Percentiles rank a stretch among this genome's conserved stretches.
Conservation (phyloP, 1,140 invertebrate species). For the Apis florea region DNA sequence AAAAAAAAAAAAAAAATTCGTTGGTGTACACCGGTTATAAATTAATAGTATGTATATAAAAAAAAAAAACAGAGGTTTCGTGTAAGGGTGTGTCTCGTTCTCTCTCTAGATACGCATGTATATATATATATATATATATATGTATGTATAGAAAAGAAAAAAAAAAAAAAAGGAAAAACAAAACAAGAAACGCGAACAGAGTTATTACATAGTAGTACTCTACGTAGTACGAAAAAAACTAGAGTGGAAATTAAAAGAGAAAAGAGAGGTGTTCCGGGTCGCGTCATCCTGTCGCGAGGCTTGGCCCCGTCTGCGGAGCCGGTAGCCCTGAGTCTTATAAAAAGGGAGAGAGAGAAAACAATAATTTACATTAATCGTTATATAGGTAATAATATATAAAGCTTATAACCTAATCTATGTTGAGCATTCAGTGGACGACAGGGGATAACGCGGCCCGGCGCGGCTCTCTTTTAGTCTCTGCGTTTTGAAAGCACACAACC, state of each 20-base stretch:
- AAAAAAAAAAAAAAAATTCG: background rate
- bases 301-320: conserved; percentile 28
- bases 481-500: conserved; percentile 54
- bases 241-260: conserved; percentile 9
- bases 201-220: background rate
- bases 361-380: conserved; percentile 73
- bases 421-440: conserved; percentile 75
- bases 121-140: no score
- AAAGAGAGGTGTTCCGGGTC: conserved; percentile 42
- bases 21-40: conserved; percentile 25
- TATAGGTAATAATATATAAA: conserved; percentile 71
- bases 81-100: conserved; percentile 17
- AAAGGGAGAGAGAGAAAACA: conserved; percentile 62
- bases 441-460: conserved; percentile 58
- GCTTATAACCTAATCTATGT: conserved; percentile 69
- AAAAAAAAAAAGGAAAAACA: conserved; percentile 5
- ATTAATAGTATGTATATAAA: conserved; percentile 13
- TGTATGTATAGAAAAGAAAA: background rate
- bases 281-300: conserved; percentile 67
- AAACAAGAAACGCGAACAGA: conserved; percentile 30
- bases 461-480: conserved; percentile 21
- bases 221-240: background rate
- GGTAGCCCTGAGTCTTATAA: conserved; percentile 67
- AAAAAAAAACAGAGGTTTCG: conserved; percentile 2
- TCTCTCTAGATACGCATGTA: background rate